A percentile compares a stretch with the other conserved stretches of the same genome.
These are phyloP conservation scores for Halcyon smyrnensis DNA, from an alignment of 2,797 vertebrate genomes.

Conservation along the genomic window DNA sequence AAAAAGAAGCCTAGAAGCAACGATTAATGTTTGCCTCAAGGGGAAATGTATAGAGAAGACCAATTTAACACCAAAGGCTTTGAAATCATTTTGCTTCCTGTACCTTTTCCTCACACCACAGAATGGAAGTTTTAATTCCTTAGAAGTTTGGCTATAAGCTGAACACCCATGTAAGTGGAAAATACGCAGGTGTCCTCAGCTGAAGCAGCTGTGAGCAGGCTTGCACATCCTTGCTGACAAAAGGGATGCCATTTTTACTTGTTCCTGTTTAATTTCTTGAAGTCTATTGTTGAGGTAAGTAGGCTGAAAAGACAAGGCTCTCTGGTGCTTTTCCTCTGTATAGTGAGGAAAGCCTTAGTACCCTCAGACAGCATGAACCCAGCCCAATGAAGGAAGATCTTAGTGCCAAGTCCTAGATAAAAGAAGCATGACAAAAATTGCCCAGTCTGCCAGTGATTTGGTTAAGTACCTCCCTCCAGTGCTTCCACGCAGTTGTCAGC, in stretches of 20 bases:
- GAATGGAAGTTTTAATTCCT: background rate
- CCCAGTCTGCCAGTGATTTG: background rate
- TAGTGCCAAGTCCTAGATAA: background rate
- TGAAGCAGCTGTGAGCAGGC: background rate
- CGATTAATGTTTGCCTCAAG: constrained; percentile 4
- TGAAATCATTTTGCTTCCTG: background rate
- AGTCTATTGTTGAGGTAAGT: background rate
- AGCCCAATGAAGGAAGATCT: background rate
- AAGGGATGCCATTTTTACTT: background rate
- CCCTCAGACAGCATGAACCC: background rate
- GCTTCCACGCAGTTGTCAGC: background rate
- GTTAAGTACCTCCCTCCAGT: background rate
- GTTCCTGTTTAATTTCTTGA: background rate
- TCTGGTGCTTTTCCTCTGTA: background rate
- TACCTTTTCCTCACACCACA: background rate
- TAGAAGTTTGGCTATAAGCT: background rate
- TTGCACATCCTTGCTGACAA: background rate
- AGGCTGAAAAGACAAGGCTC: background rate
- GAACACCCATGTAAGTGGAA: background rate
- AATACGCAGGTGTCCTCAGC: background rate
- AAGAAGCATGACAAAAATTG: background rate
- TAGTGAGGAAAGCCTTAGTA: background rate
- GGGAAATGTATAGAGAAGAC: background rate
- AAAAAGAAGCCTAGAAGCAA: constrained; percentile 13
- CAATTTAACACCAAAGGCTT: background rate